Conservation (phyloP, 1,140 invertebrate species). For the Eulimnadia texana region DNA sequence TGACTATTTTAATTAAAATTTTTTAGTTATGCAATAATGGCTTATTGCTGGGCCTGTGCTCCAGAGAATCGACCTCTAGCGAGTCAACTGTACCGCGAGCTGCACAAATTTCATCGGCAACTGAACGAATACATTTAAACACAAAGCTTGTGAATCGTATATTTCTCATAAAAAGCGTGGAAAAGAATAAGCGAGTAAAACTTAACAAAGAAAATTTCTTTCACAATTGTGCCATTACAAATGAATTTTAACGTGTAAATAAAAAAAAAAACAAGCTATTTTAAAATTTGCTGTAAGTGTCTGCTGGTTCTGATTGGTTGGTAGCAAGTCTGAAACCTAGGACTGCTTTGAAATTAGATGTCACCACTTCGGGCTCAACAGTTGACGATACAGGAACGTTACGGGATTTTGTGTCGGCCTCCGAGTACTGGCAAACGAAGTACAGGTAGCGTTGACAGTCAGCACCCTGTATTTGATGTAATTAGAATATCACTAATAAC, state of each 20-base stretch:
- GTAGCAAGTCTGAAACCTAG: background rate
- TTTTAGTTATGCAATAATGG: constrained; percentile 73
- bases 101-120: constrained; percentile 57
- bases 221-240: too few relatives aligned
- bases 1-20: constrained; percentile 24
- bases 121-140: constrained; percentile 16
- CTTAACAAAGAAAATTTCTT: too few relatives aligned
- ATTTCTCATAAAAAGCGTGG: too few relatives aligned
- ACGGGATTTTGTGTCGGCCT: background rate
- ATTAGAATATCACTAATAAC: background rate
- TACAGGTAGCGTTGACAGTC: constrained; percentile 14
- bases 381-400: too few relatives aligned
- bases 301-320: background rate
- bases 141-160: background rate
- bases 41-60: constrained; percentile 70
- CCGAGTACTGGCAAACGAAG: constrained; percentile 11
- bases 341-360: background rate
- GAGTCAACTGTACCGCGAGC: constrained; percentile 62
- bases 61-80: constrained; percentile 67
- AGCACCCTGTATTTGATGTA: background rate
- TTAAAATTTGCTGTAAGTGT: background rate
- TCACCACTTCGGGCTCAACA: background rate
- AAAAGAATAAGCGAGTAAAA: too few relatives aligned
- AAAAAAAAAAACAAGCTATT: background rate
- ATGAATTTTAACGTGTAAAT: background rate